A percentile compares a stretch with the other conserved stretches of the same genome.
These are phyloP conservation scores for Silurus meridionalis DNA, from an alignment of 2,113 vertebrate species.

Conservation along the genomic window DNA sequence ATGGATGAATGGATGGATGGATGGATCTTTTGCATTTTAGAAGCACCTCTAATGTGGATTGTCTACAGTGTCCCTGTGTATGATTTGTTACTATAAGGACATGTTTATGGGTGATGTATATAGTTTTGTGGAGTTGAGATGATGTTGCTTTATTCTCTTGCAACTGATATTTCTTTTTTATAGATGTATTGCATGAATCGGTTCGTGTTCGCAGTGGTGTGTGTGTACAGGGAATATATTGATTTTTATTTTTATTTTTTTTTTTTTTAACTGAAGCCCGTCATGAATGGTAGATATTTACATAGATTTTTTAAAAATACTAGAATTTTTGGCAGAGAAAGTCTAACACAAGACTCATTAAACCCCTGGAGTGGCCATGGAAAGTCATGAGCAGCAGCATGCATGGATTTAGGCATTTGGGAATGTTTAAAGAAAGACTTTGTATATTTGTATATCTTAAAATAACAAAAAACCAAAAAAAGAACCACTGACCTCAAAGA, in stretches of 20 bases:
- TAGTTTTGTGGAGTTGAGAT: background rate
- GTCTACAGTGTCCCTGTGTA: too few relatives aligned
- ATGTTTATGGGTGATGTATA: too few relatives aligned
- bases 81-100: too few relatives aligned
- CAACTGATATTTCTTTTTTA: background rate
- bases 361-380: background rate
- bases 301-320: background rate
- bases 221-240: background rate
- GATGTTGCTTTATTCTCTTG: background rate
- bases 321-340: background rate
- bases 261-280: background rate
- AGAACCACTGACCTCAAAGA: conserved; percentile 21
- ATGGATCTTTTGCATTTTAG: too few relatives aligned
- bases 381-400: conserved; percentile 28
- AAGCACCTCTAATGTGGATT: too few relatives aligned
- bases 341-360: background rate
- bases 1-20: too few relatives aligned
- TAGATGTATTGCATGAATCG: background rate
- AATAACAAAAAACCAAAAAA: background rate
- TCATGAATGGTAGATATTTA: background rate
- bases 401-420: conserved; percentile 42
- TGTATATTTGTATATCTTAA: background rate
- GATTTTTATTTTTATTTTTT: background rate
- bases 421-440: background rate
- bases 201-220: background rate